phyloP scores from a whole-genome alignment of 2,797 vertebrate species.

The Brachyrhaphis roseni region DNA sequence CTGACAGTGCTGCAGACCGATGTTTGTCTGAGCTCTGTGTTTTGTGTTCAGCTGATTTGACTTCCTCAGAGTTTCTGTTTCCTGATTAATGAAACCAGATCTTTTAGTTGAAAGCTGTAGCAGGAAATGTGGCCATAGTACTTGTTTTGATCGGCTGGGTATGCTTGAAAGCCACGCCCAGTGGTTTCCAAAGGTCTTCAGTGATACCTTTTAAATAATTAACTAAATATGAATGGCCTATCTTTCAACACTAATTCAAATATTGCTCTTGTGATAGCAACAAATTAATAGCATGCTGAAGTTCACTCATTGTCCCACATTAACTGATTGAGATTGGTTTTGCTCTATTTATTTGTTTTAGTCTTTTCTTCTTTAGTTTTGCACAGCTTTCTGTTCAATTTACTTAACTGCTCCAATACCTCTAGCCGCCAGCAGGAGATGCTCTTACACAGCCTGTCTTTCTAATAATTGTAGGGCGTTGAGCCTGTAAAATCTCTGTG shows the following conservation, averaged over 20 bases:
- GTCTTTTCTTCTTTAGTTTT: neutral
- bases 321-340: neutral
- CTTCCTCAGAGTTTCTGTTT: constrained; percentile 10
- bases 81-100: constrained; percentile 34
- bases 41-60: neutral
- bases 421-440: constrained; percentile 65
- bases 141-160: neutral
- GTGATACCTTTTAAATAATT: neutral
- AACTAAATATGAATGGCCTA: neutral
- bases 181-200: neutral
- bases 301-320: too few species aligned
- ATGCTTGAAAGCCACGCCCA: neutral
- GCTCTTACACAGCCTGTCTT: constrained; percentile 64
- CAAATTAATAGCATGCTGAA: neutral
- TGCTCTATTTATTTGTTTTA: neutral
- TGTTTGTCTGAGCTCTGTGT: constrained; percentile 9
- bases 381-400: neutral
- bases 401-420: constrained; percentile 40
- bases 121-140: neutral
- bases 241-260: neutral
- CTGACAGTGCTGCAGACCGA: neutral
- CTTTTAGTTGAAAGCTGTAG: neutral
- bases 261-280: neutral
- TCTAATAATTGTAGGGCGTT: constrained; percentile 28
- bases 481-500: neutral